Evolutionary conservation across 2,888 invertebrate genomes (phyloP), one percentile per base, ranked within the genome.

Genomic region (Cephonodes hylas): DNA sequence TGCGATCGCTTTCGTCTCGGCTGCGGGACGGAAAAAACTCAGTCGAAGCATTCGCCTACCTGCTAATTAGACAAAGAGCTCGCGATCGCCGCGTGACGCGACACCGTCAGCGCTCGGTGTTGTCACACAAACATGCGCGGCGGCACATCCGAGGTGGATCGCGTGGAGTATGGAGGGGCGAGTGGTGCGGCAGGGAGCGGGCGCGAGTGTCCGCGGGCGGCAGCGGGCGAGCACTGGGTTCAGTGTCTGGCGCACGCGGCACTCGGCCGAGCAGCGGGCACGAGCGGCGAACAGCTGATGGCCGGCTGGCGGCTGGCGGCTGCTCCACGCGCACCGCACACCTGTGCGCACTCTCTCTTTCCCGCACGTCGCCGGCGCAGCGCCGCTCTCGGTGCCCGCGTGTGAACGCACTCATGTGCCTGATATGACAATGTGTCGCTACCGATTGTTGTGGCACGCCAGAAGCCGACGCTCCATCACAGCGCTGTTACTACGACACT

Each of bases 31-130:
- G 66, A 72, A 68, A 65, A 72, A 72, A 82, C 80, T 79, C 81
- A 76, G 58, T 76, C 77, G 78, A 78, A 84, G 80, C 82, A 79
- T 85, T 82, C 78, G 84, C 89, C 89, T 91, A 91, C 90, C 90
- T 91, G 90, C 77, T 89, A 88, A 88, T 89, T 88, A 88, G 86
- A 89, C 89, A 90, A 89, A 88, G 88, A 86, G 86, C 84, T 84
- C 82, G 82, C 79, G 79, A 85, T 84, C 85, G 82, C 69, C 79
- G 81, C 77, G 82, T 83, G 38, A 38, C 38, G 38, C 38, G 38
- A 38, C 38, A 38, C 38, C 38, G 38, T n/a, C 38, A 38, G 38
- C n/a, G 38, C 10, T 10, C 83, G 81, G 83, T 85, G 87, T 81
- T 83, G 79, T 76, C 79, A 86, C 84, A 83, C 85, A 82, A 80